These are phyloP conservation scores for Hyppa rectilinea DNA, from an alignment of 2,888 invertebrate species.

Conservation along the genomic window DNA sequence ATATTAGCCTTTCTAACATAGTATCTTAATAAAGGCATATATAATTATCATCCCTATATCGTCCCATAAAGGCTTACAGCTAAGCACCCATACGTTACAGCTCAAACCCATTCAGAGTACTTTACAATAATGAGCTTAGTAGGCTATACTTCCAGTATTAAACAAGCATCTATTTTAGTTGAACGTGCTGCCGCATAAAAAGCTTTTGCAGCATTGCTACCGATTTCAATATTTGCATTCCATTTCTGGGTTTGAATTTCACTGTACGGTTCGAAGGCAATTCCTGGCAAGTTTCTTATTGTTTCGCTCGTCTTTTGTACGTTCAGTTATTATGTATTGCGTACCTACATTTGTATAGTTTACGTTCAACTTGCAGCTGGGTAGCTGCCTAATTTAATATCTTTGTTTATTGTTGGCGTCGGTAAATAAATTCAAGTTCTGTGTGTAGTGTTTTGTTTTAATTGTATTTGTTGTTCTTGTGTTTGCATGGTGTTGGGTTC, in stretches of 20 bases:
- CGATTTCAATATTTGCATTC: slow-evolving; percentile 87
- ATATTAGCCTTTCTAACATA: no score
- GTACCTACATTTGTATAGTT: slow-evolving; percentile 56
- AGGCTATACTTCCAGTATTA: slow-evolving; percentile 37
- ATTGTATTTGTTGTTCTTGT: slow-evolving; percentile 38
- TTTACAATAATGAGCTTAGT: slow-evolving; percentile 51
- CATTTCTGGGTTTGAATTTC: slow-evolving; percentile 82
- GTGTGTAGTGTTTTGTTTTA: slow-evolving; percentile 47
- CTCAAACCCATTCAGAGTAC: slow-evolving; percentile 34
- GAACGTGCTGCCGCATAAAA: slow-evolving; percentile 84
- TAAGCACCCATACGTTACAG: slow-evolving; percentile 17
- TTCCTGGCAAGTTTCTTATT: slow-evolving; percentile 75
- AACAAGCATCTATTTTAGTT: slow-evolving; percentile 70
- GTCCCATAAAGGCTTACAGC: neutral
- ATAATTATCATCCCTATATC: neutral
- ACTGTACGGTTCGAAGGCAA: slow-evolving; percentile 73
- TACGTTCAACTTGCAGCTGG: slow-evolving; percentile 42
- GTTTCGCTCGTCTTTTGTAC: slow-evolving; percentile 75
- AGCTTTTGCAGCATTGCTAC: slow-evolving; percentile 78
- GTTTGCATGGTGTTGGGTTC: slow-evolving; percentile 3
- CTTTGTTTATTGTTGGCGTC: slow-evolving; percentile 51
- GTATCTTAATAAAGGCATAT: neutral
- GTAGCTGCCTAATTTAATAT: slow-evolving; percentile 53
- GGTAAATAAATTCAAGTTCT: slow-evolving; percentile 49
- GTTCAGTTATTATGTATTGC: slow-evolving; percentile 63